Percentiles rank a stretch among this genome's conserved stretches.
phyloP scores from a whole-genome alignment of 2,888 invertebrate species.

The Chironomus riparius region DNA sequence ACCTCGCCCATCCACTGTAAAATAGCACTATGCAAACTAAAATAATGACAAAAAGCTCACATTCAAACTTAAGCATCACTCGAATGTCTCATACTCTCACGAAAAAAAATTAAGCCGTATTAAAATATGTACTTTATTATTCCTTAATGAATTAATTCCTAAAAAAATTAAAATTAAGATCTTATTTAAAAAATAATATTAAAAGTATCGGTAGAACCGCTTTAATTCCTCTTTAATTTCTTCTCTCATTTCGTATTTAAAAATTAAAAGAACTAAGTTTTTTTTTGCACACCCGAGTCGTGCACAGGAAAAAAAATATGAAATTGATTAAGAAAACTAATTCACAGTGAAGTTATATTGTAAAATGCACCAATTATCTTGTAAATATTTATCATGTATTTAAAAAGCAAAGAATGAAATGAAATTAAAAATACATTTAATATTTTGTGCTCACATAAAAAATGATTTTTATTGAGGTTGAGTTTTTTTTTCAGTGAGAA shows the following conservation, averaged over 20 bases:
- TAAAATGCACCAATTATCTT: neutral
- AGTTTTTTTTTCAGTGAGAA: too few relatives aligned
- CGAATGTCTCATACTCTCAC: neutral
- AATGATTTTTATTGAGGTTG: too few relatives aligned
- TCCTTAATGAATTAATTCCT: neutral
- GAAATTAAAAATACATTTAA: too few relatives aligned
- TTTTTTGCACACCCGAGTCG: too few relatives aligned
- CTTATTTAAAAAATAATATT: neutral
- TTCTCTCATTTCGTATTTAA: neutral
- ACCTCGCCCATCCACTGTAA: too few relatives aligned
- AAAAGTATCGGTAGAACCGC: conserved; percentile 1
- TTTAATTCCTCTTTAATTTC: conserved; percentile 8
- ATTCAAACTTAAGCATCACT: neutral
- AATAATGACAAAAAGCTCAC: too few relatives aligned
- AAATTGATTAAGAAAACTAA: neutral
- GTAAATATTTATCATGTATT: neutral
- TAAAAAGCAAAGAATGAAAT: too few relatives aligned
- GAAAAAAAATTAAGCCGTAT: conserved; percentile 1
- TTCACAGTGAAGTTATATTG: too few relatives aligned
- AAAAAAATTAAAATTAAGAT: neutral
- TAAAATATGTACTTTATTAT: neutral
- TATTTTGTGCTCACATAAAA: too few relatives aligned
- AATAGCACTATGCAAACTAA: too few relatives aligned
- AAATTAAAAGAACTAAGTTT: neutral
- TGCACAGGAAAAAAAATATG: neutral